Percentiles rank a stretch among this genome's conserved stretches.
Conservation (phyloP, 1,140 invertebrate species). For the Hypsibius dujardini region DNA sequence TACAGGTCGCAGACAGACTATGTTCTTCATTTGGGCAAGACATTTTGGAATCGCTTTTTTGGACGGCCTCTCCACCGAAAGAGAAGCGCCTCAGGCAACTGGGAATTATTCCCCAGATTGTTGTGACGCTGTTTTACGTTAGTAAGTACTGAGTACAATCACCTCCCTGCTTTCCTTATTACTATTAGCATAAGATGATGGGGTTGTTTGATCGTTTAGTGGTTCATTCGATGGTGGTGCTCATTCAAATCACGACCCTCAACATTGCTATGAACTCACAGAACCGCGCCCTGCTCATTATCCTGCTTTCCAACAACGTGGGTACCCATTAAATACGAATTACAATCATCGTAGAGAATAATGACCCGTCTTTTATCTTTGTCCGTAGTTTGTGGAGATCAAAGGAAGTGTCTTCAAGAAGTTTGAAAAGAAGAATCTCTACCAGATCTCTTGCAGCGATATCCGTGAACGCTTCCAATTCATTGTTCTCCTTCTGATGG, state of each 20-base stretch:
- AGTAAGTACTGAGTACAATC: slow-evolving; percentile 38
- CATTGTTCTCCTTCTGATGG: slow-evolving; percentile 69
- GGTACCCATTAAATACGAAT: slow-evolving; percentile 33
- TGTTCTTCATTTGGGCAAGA: slow-evolving; percentile 97
- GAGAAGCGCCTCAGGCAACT: slow-evolving; percentile 49
- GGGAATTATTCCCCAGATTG: slow-evolving; percentile 64
- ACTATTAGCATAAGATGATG: slow-evolving; percentile 33
- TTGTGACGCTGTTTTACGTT: slow-evolving; percentile 77
- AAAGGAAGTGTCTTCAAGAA: slow-evolving; percentile 98
- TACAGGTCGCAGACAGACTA: slow-evolving; percentile 64
- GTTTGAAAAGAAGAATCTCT: slow-evolving; percentile 95
- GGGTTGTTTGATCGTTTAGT: slow-evolving; percentile 37
- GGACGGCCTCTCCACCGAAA: slow-evolving; percentile 86
- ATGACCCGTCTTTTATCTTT: slow-evolving; percentile 22
- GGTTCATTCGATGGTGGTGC: slow-evolving; percentile 69
- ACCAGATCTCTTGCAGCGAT: slow-evolving; percentile 75
- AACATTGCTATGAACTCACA: slow-evolving; percentile 99
- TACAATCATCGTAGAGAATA: too few relatives aligned
- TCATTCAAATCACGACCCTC: slow-evolving; percentile 76
- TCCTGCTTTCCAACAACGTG: slow-evolving; percentile 99
- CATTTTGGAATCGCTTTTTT: slow-evolving; percentile 84
- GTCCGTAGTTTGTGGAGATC: slow-evolving; percentile 80
- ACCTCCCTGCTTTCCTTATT: slow-evolving; percentile 44
- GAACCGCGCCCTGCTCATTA: slow-evolving; percentile 87
- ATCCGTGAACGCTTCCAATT: slow-evolving; percentile 88